Evolutionary conservation across 1,140 invertebrate genomes (phyloP).

Genomic region (Aphaenogaster rudis): DNA sequence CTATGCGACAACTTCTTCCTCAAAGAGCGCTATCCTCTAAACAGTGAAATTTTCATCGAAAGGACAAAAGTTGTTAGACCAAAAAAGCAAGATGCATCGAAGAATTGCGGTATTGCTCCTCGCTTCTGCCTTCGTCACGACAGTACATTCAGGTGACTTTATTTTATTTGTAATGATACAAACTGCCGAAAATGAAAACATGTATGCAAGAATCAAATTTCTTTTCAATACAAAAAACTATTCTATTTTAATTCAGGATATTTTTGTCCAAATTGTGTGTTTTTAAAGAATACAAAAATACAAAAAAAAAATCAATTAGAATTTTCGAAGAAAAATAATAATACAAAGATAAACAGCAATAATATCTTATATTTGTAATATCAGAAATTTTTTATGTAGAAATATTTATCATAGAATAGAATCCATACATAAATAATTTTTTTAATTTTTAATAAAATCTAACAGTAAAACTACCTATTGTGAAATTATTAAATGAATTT

Average conservation of each 20-base stretch:
- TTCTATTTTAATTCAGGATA: neutral
- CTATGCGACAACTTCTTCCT: slow-evolving; percentile 8
- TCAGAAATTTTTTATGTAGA: too few species aligned
- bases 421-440: too few species aligned
- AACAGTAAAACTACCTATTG: too few species aligned
- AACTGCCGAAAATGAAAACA: neutral
- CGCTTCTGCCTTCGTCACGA: slow-evolving; percentile 1
- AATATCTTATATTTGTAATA: too few species aligned
- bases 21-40: neutral
- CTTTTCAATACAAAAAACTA: neutral
- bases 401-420: too few species aligned
- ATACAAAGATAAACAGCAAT: too few species aligned
- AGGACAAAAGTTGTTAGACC: neutral
- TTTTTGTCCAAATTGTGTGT: too few species aligned
- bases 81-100: slow-evolving; percentile 23
- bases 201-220: neutral
- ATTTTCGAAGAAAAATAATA: too few species aligned
- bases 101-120: slow-evolving; percentile 1
- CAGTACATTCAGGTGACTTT: slow-evolving; percentile 23
- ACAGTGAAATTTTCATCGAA: neutral
- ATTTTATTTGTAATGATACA: neutral
- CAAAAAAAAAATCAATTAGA: too few species aligned
- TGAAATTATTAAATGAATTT: too few species aligned
- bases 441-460: too few species aligned
- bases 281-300: too few species aligned